Evolutionary conservation across 1,140 invertebrate genomes (phyloP).

Genomic region (Ephestia elutella): DNA sequence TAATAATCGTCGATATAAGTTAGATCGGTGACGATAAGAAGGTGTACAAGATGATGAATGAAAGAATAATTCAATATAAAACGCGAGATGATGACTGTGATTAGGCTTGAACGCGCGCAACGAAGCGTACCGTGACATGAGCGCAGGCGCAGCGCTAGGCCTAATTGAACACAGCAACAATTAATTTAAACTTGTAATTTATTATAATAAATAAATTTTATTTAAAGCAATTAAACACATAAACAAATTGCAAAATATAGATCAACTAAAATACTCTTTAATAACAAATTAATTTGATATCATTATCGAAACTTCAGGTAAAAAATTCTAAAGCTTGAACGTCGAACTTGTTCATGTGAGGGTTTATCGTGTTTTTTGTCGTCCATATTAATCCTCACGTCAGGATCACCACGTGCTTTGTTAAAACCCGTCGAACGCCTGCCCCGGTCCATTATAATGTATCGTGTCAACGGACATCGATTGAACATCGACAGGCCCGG

Average conservation of each 20-base stretch:
- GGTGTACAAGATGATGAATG: slow-evolving; percentile 56
- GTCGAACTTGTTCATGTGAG: slow-evolving; percentile 44
- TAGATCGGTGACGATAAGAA: slow-evolving; percentile 60
- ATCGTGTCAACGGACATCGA: slow-evolving; percentile 69
- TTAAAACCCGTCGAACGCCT: slow-evolving; percentile 58
- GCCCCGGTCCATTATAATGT: slow-evolving; percentile 67
- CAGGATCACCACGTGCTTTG: slow-evolving; percentile 66
- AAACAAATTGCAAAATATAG: not conserved
- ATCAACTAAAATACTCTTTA: not conserved
- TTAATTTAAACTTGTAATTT: not conserved
- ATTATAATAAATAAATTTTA: not conserved
- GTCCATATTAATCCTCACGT: slow-evolving; percentile 67
- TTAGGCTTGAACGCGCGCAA: slow-evolving; percentile 40
- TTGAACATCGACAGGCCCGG: slow-evolving; percentile 61
- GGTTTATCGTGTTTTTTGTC: slow-evolving; percentile 44
- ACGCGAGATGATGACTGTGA: slow-evolving; percentile 45
- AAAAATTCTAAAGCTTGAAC: slow-evolving; percentile 26
- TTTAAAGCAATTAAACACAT: not conserved
- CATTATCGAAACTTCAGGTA: slow-evolving; percentile 32
- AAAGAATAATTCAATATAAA: slow-evolving; percentile 58
- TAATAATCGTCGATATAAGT: slow-evolving; percentile 61
- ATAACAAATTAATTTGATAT: slow-evolving; percentile 40
- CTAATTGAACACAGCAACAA: slow-evolving; percentile 39
- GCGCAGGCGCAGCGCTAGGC: slow-evolving; percentile 49
- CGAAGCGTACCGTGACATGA: slow-evolving; percentile 40